A percentile compares a stretch with the other conserved stretches of the same genome.
Evolutionary conservation across 2,113 vertebrate genomes (phyloP).

Genomic region (Buteo buteo): DNA sequence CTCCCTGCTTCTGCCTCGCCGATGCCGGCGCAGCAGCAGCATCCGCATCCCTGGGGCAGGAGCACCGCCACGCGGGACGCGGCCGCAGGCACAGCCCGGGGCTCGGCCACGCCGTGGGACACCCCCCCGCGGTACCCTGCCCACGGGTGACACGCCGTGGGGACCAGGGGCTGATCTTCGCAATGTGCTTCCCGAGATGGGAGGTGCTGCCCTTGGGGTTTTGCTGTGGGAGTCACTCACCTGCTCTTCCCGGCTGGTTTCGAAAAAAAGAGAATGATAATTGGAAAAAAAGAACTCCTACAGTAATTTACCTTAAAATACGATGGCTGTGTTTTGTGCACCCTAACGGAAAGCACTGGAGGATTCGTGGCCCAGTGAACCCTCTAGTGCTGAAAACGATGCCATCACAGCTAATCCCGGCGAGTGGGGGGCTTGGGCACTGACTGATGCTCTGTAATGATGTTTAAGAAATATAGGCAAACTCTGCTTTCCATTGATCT

Average conservation of each 20-base stretch:
- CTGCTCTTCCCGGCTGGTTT: neutral
- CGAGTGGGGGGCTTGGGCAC: accelerated
- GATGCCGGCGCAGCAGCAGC: neutral
- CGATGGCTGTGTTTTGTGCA: accelerated
- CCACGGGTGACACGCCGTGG: neutral
- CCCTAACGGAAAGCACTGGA: accelerated
- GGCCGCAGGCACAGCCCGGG: slow-evolving; percentile 20
- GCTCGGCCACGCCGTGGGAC: neutral
- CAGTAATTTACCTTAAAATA: neutral
- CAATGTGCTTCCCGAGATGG: accelerated
- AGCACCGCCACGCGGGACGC: slow-evolving; percentile 48
- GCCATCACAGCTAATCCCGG: neutral
- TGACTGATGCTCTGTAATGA: neutral
- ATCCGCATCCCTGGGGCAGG: neutral
- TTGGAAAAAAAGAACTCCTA: accelerated
- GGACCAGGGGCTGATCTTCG: neutral
- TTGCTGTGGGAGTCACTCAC: accelerated
- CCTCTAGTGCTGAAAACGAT: neutral
- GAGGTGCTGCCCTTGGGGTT: neutral
- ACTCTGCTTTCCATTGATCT: neutral
- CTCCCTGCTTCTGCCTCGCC: neutral
- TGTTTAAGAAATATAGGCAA: neutral
- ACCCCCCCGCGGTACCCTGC: too few species aligned
- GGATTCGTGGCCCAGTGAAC: neutral
- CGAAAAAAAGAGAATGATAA: accelerated